Base-by-base conservation (phyloP, 2,888 invertebrate genomes). In the Agrochola macilenta region DNA sequence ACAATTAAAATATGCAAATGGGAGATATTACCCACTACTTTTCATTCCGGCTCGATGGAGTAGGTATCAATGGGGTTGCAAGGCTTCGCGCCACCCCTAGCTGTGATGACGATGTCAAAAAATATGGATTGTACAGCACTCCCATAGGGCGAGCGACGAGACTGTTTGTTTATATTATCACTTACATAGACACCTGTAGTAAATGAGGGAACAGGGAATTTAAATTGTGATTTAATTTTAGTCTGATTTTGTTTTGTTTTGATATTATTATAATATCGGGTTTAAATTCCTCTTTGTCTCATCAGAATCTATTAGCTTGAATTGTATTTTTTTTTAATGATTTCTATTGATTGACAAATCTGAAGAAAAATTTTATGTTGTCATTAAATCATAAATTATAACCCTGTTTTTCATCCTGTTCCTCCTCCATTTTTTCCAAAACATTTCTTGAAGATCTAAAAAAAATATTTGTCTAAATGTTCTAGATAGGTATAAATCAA, bases 1-100 rank as follows among this genome's bases (percentile, higher is more conserved):
- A 96, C 96, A 96, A 96, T 96, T 96, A 96, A 96, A 96, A 96
- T 96, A 96, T 96, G 96, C 94, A 96, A 96, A 96, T 96, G 91
- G 88, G 86, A 90, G 93, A 95, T 95, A 95, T 96, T 94, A 95
- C 94, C 93, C 93, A 96, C 95, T 95, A 96, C 95, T 95, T 96
- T 96, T 95, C 94, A 95, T 95, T 95, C 94, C 93, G 88, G 87
- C 87, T 92, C 93, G 93, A 95, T 95, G 93, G 91, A 92, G 90
- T 90, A 88, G 83, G 91, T 91, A 93, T 92, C 92, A 91, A 91
- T 92, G 90, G 92, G 92, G 93, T 91, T 89, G 89, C 57, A 17
- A 49, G 43, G 49, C 66, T 78, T 76, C 85, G 88, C 89, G 89
- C 87, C 84, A 86, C 82, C 90, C 90, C 89, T 90, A 86, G 84